phyloP scores from a whole-genome alignment of 2,888 invertebrate species.

The Oscheius myriophilus region DNA sequence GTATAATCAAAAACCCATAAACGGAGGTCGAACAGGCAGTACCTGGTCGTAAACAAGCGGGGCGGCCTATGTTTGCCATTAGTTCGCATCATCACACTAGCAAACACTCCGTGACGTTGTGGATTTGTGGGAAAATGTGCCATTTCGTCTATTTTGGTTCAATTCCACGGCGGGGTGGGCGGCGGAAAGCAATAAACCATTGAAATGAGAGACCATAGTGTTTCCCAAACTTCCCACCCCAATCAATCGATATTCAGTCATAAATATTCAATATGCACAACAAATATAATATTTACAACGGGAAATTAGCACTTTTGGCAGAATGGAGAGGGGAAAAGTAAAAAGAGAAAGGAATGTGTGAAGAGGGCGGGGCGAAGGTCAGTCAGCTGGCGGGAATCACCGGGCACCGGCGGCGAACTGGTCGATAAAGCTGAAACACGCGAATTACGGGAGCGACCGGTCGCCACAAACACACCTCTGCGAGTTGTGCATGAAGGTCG shows the following conservation, averaged over 20 bases:
- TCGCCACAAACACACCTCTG: conserved; percentile 3
- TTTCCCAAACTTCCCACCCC: too few relatives aligned
- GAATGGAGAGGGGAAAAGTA: not conserved
- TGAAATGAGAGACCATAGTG: too few relatives aligned
- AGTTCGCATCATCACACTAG: too few relatives aligned
- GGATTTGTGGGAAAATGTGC: too few relatives aligned
- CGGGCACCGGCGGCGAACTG: conserved; percentile 12
- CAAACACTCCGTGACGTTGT: too few relatives aligned
- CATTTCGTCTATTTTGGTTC: too few relatives aligned
- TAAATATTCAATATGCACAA: conserved; percentile 10
- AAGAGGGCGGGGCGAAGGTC: not conserved
- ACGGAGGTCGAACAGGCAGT: too few relatives aligned
- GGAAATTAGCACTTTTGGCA: conserved; percentile 8
- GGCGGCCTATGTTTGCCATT: too few relatives aligned
- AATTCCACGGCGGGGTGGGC: not conserved
- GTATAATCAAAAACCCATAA: too few relatives aligned
- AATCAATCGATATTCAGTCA: not conserved
- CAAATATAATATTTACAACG: conserved; percentile 19
- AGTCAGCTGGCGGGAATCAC: not conserved
- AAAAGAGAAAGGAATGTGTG: not conserved
- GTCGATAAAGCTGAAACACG: conserved; percentile 19
- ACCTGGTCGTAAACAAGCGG: too few relatives aligned
- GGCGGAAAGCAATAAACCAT: too few relatives aligned
- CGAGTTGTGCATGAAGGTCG: conserved; percentile 31
- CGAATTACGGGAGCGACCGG: not conserved